Evolutionary conservation across 2,888 invertebrate genomes (phyloP), one percentile per base, ranked within the genome.

Genomic region (Drosophila longiperda): DNA sequence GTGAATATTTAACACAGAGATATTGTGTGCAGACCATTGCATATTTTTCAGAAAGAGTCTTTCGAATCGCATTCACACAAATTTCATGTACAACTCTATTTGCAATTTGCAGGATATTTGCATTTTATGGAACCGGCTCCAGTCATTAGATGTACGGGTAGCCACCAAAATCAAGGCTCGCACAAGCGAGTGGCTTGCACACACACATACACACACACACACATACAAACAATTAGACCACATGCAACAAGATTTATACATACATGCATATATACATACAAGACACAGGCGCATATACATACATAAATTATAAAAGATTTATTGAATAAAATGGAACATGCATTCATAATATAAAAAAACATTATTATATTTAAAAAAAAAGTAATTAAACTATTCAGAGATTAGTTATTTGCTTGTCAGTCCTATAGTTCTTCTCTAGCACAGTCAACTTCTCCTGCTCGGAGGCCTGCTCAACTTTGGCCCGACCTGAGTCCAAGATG

Each of bases 311-410:
- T 71, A 66, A 75, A 79, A 76, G 73, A 82, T 86, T 90, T 90
- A 89, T 75, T 88, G 69, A 90, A 89, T 88, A 88, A 89, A 84
- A 80, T 73, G 65, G 72, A 73, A 80, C 65, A 92, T 75, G 38
- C 89, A 78, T 89, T 82, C 82, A 68, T 75, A 78, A 75, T 15
- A 53, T 17, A 15, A 40, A 29, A 6, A 36, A 17, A 36, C 6
- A 29, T 3, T 1, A 3, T 11, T 23, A 11, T 26, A 2, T 6
- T 9, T 17, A n/a, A 20, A 29, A 29, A 34, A 7, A 32, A 3
- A 32, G 4, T 29, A 9, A 8, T 17, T 34, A 11, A 33, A 12
- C 26, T 11, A 11, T 29, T 23, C 34, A 53, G 54, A 65, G 75
- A 49, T 62, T 65, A 20, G 54, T 29, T 26, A 29, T 55, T 34